Conservation (phyloP, 2,113 vertebrate species). For the Euleptes europaea region DNA sequence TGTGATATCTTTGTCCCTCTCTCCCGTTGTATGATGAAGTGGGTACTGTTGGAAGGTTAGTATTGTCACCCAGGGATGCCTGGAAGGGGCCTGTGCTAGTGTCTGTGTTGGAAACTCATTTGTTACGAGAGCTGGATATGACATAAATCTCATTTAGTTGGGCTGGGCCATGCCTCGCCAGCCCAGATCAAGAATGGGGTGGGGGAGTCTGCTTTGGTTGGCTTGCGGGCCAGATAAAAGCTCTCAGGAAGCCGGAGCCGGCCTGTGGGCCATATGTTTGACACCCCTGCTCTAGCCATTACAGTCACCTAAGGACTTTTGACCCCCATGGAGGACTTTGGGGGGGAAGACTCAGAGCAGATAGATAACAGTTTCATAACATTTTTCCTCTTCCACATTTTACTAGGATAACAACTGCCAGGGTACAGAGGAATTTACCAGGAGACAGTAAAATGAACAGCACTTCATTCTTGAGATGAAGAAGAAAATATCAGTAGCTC, state of each 20-base stretch:
- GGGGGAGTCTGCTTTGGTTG: too few species aligned
- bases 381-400: background rate
- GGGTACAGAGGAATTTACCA: background rate
- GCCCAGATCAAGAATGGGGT: too few species aligned
- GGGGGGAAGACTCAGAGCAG: background rate
- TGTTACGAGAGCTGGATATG: too few species aligned
- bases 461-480: background rate
- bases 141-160: too few species aligned
- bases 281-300: too few species aligned
- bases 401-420: background rate
- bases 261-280: too few species aligned
- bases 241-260: too few species aligned
- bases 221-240: too few species aligned
- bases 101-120: too few species aligned
- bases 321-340: background rate
- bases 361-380: background rate
- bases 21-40: background rate
- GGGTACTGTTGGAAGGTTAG: background rate
- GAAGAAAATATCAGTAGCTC: background rate
- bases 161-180: too few species aligned
- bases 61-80: background rate
- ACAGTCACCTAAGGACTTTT: background rate
- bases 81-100: background rate
- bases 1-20: background rate
- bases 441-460: background rate